Base-by-base conservation (phyloP, 2,888 invertebrate genomes). In the Calliopum simillimum region DNA sequence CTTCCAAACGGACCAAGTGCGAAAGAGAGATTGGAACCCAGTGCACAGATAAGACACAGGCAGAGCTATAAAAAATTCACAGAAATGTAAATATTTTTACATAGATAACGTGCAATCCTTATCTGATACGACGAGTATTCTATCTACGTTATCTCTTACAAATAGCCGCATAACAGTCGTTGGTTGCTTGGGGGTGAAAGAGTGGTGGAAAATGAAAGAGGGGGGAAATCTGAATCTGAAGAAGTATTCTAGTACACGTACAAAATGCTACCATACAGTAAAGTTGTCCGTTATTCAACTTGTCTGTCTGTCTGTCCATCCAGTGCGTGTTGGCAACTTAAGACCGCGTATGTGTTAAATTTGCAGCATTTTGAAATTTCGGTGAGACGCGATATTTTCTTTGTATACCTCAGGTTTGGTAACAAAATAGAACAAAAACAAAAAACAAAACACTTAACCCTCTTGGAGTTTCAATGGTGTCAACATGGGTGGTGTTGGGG, bases 401-500 rank as follows among this genome's bases (percentile, higher is more conserved):
- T 21, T 19, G 14, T 53, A 23, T 53, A 21, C 19, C 53, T 53
- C 21, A 53, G 53, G 53, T 53, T 4, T 23, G 23, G 53, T 23
- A 53, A 11, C 53, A 23, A 12, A 19, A 5, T 23, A 16, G 8
- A 51, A 51, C n/a, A n/a, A 51, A 51, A 19, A 51, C 16, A 51
- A 51, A 19, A 14, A 51, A 3, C 16, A 12, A 53, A 59, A 19
- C 19, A 55, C 75, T 79, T 80, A 82, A 80, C 78, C 79, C 76
- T 78, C 79, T 56, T 79, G 80, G 74, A 79, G 79, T 79, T 71
- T 78, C 43, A 19, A 74, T 75, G 79, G 79, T 77, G 78, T 82
- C 80, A 81, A 81, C 75, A 76, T 78, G 76, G 76, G 71, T 80
- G 81, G 78, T 81, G 82, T 81, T 79, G 79, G 79, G 81, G 81